Conservation (phyloP, 2,113 vertebrate species). For the Trachemys scripta region DNA sequence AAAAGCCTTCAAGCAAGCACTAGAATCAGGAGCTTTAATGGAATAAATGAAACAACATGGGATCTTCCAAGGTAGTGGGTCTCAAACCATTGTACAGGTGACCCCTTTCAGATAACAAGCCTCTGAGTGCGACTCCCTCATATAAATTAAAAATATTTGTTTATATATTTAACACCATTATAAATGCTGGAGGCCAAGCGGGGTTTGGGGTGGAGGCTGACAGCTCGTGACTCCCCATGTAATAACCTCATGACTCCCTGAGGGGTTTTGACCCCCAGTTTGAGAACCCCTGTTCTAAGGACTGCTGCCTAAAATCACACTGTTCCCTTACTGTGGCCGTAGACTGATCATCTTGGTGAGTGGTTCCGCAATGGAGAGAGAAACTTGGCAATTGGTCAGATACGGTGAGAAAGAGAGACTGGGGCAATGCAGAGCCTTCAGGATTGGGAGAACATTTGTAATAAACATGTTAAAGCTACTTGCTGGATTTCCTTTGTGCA, state of each 20-base stretch:
- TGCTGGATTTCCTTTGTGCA: background rate
- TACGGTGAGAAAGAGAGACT: background rate
- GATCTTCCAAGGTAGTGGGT: background rate
- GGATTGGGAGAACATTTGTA: background rate
- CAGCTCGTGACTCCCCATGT: too few species aligned
- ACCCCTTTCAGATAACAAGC: too few species aligned
- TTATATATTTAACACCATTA: too few species aligned
- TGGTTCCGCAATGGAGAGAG: background rate
- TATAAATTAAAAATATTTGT: too few species aligned
- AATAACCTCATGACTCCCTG: too few species aligned
- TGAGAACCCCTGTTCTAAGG: background rate
- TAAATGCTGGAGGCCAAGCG: too few species aligned
- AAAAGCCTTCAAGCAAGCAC: background rate
- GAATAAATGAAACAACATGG: background rate
- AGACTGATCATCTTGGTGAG: background rate
- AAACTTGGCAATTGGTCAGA: background rate
- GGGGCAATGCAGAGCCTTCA: background rate
- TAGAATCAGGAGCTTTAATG: background rate
- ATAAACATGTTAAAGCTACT: accelerated
- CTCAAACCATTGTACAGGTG: too few species aligned
- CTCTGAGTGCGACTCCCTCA: too few species aligned
- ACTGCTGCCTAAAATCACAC: background rate
- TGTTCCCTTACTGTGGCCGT: background rate
- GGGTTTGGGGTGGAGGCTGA: too few species aligned
- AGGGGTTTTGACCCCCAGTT: too few species aligned